phyloP scores from a whole-genome alignment of 2,888 invertebrate genomes.

The Synanthedon andrenaeformis region DNA sequence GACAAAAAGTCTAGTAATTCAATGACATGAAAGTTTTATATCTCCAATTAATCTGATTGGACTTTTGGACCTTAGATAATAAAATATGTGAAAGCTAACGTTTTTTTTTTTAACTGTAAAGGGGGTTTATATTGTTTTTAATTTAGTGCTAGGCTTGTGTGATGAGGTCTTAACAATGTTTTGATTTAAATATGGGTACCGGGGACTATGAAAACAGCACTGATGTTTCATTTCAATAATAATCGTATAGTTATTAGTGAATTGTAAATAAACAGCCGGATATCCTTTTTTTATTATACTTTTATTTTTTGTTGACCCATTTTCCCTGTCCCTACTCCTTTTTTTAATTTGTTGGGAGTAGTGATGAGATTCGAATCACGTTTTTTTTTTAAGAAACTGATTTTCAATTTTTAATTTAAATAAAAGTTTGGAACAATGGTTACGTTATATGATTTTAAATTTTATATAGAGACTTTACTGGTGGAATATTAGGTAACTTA shows the following conservation, averaged over 20 bases:
- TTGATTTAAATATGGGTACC: constrained; percentile 53
- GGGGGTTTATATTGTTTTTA: constrained; percentile 55
- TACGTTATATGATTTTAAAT: too few relatives aligned
- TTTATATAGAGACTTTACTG: too few relatives aligned
- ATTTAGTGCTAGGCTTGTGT: constrained; percentile 52
- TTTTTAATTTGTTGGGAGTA: background rate
- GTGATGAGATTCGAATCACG: too few relatives aligned
- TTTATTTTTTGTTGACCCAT: constrained; percentile 41
- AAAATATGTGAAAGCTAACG: background rate
- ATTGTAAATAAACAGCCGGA: constrained; percentile 69
- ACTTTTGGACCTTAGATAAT: too few relatives aligned
- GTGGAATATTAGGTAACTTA: too few relatives aligned
- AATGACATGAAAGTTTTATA: too few relatives aligned
- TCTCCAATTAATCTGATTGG: too few relatives aligned
- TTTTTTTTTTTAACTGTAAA: constrained; percentile 18
- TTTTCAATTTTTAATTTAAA: too few relatives aligned
- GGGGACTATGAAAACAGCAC: constrained; percentile 38
- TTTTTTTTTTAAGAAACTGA: too few relatives aligned
- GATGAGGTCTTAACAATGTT: constrained; percentile 32
- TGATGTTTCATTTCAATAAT: constrained; percentile 60
- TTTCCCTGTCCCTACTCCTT: constrained; percentile 13
- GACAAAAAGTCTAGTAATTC: too few relatives aligned
- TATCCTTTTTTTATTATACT: constrained; percentile 66
- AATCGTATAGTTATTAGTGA: constrained; percentile 61
- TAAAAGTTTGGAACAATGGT: too few relatives aligned